Base-by-base conservation (phyloP, 2,113 vertebrate species). In the Lepus europaeus region DNA sequence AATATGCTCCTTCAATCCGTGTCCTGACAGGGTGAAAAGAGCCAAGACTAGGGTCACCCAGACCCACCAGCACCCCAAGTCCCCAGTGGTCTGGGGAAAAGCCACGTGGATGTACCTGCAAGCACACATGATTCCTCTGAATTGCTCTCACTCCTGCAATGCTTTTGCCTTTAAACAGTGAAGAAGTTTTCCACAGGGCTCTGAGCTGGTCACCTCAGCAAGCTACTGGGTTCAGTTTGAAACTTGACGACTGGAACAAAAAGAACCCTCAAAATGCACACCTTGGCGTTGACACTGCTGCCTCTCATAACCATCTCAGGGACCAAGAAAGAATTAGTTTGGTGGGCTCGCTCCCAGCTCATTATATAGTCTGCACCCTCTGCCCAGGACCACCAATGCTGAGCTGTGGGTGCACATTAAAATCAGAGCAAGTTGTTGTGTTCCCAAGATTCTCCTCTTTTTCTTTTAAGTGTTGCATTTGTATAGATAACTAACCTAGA, bases 321-420 rank as follows among this genome's bases (percentile, higher is more conserved):
- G 56, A 90, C 88, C 36, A 79, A 93, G 70, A 90, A 94, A 82
- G 78, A 94, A 86, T 0, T 59, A 6, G 13, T 59, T 45, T 29
- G 1, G 69, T 89, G 73, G 68, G 6, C 79, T 87, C 92, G 45
- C 96, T 97, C 98, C 97, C 97, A 97, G 98, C 97, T 98, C 98
- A 97, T 98, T 96, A 96, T 97, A 59, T 16, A 19, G 97, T 61
- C 98, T 97, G 96, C 95, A 95, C 97, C 95, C 96, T 97, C 96
- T 97, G 70, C 96, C 97, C 96, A 0, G 93, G 98, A 98, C 97
- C 97, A 98, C 97, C 53, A 97, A 96, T 97, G 97, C 98, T 98
- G 97, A 96, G 89, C 96, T 94, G 95, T 98, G 98, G 98, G 97
- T 97, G 97, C 97, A 97, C 97, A 97, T 97, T 97, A 95, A 96